Conservation (phyloP, 1,140 invertebrate species). For the Diorhabda elongata region DNA sequence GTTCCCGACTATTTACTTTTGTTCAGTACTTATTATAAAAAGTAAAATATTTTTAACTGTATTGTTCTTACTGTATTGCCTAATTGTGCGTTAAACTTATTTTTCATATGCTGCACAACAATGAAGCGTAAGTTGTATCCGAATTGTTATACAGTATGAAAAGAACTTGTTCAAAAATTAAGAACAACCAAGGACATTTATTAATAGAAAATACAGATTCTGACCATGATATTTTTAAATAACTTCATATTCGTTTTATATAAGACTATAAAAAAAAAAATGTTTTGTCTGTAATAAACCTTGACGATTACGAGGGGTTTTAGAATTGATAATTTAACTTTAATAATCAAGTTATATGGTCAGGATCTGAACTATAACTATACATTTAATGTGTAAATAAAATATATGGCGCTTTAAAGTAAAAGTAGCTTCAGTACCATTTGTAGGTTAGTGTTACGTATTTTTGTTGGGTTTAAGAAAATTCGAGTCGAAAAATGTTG, state of each 20-base stretch:
- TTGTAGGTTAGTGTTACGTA: conserved; percentile 31
- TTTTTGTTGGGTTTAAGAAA: conserved; percentile 19
- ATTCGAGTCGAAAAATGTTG: not conserved
- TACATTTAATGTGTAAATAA: conserved; percentile 42
- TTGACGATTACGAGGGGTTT: too few relatives aligned
- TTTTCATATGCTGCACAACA: not conserved
- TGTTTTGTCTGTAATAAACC: too few relatives aligned
- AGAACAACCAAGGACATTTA: conserved; percentile 17
- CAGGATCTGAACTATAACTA: conserved; percentile 17
- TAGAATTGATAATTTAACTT: too few relatives aligned
- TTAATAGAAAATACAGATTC: conserved; percentile 5
- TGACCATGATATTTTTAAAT: not conserved
- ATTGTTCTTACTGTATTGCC: conserved; percentile 1
- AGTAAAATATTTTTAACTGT: not conserved
- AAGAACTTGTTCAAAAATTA: conserved; percentile 2
- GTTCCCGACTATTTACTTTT: not conserved
- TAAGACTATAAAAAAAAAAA: too few relatives aligned
- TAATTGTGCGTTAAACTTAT: not conserved
- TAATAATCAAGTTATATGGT: not conserved
- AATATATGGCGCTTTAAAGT: conserved; percentile 41
- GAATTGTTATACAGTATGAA: not conserved
- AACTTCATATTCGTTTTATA: too few relatives aligned
- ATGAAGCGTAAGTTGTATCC: not conserved
- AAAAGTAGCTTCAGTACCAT: conserved; percentile 40
- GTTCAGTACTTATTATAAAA: not conserved